These are phyloP conservation scores for Pygoscelis adeliae DNA, from an alignment of 2,113 vertebrate genomes.

Conservation along the genomic window DNA sequence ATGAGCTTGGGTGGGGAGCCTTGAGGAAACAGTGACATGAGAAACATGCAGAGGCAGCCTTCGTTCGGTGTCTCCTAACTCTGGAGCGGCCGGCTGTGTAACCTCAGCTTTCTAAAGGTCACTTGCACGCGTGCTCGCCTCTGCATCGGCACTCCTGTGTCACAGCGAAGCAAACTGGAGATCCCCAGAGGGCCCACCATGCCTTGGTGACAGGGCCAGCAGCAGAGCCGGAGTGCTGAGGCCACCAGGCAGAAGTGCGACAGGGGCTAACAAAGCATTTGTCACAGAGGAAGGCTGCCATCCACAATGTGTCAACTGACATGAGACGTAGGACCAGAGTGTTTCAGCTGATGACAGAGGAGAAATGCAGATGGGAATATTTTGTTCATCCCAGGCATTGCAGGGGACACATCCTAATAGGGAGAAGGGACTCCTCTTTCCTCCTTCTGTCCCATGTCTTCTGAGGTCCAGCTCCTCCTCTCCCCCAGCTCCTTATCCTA, in stretches of 20 bases:
- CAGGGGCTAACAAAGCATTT: not conserved
- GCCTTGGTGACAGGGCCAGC: not conserved
- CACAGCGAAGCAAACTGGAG: not conserved
- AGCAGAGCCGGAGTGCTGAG: not conserved
- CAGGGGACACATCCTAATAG: not conserved
- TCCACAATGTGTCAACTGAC: rapidly evolving
- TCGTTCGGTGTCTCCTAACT: rapidly evolving
- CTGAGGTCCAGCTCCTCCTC: not conserved
- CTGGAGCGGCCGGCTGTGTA: rapidly evolving
- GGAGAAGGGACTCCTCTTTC: not conserved
- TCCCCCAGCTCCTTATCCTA: not conserved
- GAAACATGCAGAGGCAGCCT: not conserved
- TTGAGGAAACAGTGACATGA: not conserved
- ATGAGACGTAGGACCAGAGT: not conserved
- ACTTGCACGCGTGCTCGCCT: rapidly evolving
- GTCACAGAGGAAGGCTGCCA: not conserved
- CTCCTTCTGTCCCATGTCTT: not conserved
- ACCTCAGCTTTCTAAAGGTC: not conserved
- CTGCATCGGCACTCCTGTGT: not conserved
- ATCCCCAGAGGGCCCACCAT: not conserved
- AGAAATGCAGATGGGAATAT: not conserved
- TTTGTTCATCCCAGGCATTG: not conserved
- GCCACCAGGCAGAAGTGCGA: not conserved
- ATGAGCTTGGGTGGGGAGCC: not conserved
- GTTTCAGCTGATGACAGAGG: not conserved